These are phyloP conservation scores for Oscheius sp. DNA, from an alignment of 2,888 invertebrate genomes.

Conservation along the genomic window DNA sequence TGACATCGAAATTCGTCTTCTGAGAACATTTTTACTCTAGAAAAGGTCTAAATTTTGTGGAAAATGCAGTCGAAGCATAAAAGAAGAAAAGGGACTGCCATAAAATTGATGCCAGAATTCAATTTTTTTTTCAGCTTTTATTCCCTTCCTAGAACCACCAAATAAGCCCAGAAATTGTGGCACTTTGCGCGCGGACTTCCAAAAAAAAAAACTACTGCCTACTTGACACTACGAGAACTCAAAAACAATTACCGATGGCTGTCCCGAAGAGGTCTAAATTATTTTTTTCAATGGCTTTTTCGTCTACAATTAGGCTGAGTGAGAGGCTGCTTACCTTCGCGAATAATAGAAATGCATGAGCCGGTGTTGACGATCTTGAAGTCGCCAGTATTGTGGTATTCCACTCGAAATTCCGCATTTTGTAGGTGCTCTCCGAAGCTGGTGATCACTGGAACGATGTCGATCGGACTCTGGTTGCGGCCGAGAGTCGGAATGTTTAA, in stretches of 20 bases:
- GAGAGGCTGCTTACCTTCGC: constrained; percentile 38
- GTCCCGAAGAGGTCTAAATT: constrained; percentile 18
- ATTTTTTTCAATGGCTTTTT: background rate
- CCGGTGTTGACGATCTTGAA: constrained; percentile 61
- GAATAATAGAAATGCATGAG: constrained; percentile 38
- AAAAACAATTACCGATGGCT: constrained; percentile 12
- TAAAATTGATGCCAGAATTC: no score
- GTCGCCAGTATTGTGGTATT: constrained; percentile 65
- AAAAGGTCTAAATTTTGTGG: no score
- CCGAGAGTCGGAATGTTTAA: constrained; percentile 52
- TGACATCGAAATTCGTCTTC: no score
- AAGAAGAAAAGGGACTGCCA: no score
- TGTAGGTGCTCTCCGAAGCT: constrained; percentile 67
- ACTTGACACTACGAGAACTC: constrained; percentile 1
- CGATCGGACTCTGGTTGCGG: constrained; percentile 68
- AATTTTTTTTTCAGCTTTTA: no score
- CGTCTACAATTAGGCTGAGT: background rate
- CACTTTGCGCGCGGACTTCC: no score
- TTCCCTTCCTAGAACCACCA: no score
- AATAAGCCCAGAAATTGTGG: no score
- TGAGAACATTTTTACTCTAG: no score
- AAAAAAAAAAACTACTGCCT: no score
- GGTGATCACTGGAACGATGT: constrained; percentile 66
- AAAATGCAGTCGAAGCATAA: no score
- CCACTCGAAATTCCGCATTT: constrained; percentile 62